Evolutionary conservation across 2,797 vertebrate genomes (phyloP).

Genomic region (Somateria mollissima): DNA sequence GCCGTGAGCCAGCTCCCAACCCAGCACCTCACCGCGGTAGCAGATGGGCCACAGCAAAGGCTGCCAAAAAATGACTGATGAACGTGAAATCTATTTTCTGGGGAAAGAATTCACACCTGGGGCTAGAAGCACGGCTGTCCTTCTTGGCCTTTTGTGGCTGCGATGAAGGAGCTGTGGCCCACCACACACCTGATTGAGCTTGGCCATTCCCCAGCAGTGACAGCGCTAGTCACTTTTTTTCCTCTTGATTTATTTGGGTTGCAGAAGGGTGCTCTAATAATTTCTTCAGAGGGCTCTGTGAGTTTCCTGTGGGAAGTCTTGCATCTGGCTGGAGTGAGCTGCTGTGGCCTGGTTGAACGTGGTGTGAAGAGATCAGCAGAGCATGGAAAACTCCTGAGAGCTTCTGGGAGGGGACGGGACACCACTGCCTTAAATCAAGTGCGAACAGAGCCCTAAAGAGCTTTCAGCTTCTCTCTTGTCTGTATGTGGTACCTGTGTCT

Average conservation of each 20-base stretch:
- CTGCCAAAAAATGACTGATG: conserved; percentile 9
- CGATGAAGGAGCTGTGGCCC: neutral
- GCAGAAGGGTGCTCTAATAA: neutral
- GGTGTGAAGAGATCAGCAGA: neutral
- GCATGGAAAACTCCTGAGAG: neutral
- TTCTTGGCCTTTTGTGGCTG: neutral
- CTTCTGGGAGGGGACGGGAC: neutral
- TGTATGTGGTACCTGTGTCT: neutral
- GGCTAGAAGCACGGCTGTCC: neutral
- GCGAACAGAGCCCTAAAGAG: neutral
- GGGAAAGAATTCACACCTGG: conserved; percentile 17
- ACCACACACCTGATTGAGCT: neutral
- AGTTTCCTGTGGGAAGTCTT: neutral
- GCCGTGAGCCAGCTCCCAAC: conserved; percentile 18
- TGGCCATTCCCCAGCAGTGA: neutral
- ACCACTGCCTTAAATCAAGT: neutral
- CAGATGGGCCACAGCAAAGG: neutral
- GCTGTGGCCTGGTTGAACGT: neutral
- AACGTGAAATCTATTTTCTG: conserved; percentile 12
- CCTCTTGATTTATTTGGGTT: neutral
- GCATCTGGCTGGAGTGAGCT: neutral
- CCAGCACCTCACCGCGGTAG: neutral
- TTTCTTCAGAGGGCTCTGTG: neutral
- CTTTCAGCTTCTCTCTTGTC: neutral
- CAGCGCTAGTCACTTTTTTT: neutral